Base-by-base conservation (phyloP, 1,140 invertebrate genomes). In the Coenobita brevimanus region DNA sequence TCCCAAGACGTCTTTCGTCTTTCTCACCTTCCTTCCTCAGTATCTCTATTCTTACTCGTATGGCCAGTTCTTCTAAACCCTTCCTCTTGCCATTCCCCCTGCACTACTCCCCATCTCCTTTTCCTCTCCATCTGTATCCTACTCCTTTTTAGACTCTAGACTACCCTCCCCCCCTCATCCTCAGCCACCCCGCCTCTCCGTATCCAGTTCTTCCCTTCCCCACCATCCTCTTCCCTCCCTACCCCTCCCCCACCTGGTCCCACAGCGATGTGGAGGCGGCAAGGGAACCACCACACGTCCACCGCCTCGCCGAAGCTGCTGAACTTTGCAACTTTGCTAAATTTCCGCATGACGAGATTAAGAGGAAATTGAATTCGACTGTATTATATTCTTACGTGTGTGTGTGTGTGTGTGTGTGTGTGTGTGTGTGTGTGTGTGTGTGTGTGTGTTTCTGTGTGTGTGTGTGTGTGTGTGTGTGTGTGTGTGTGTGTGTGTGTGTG, bases 391-490 rank as follows among this genome's bases (percentile, higher is more conserved):
- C 13, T 67, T 8, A 24, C 27, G 13, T 8, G 8, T 67, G 6
- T 67, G 69, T 73, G 69, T 73, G 69, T 33, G 69, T 73, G 8
- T 73, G 10, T 10, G 8, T 6, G 30, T 33, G 36, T 73, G 69
- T 73, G 69, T 73, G 69, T 33, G 69, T 13, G 10, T 33, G 69
- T 73, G 69, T 73, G 43, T 76, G 43, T 43, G 17, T 76, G n/a
- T 76, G 8, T 76, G n/a, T n/a, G n/a, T n/a, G n/a, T n/a, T n/a
- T n/a, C n/a, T n/a, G n/a, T n/a, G n/a, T n/a, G n/a, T n/a, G 30
- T 43, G 30, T 76, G 43, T 75, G 3, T 30, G 30, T 43, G 43
- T 76, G 21, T 76, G 43, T 36, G 46, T 43, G 4, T 76, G 43
- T 41, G 46, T 76, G 43, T 43, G 15, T 41, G 21, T 64, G 62